Base-by-base conservation (phyloP, 2,797 vertebrate species). In the Siniperca obscura region DNA sequence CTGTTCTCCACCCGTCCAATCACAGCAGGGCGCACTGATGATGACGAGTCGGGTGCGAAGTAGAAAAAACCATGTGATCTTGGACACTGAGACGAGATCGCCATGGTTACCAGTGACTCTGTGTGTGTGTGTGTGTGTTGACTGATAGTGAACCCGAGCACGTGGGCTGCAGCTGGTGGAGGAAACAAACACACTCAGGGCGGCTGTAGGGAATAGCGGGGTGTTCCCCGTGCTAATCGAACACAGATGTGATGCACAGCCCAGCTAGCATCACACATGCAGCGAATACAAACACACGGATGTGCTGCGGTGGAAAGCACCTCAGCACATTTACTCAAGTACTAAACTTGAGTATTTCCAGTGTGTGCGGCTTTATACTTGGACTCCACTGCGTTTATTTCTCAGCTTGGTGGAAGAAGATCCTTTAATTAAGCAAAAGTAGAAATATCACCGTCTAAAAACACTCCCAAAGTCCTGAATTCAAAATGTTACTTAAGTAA, bases 151-250 rank as follows among this genome's bases (percentile, higher is more conserved):
- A 30, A 30, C 22, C 21, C 0, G 13, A 78, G 71, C 87, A 85
- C 80, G 74, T 83, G 82, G 27, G 40, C 60, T 82, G 27, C 83
- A 82, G 76, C 81, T 80, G 77, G 40, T 69, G 75, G 13, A 25
- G 36, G 34, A 72, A 65, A 61, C 75, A 61, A 46, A 30, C 64
- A 46, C 57, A 27, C 68, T 36, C n/a, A n/a, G 8, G 21, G 71
- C 0, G 4, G 78, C 81, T 1, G 1, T 7, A 14, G 82, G 87
- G 87, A 82, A 1, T 13, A 7, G 30, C 2, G 22, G 87, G 90
- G 86, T 85, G 86, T 90, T 91, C 55, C 81, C 91, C 8, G 21
- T 52, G 19, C 42, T 74, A 84, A 92, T 83, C 2, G 3, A 85
- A 74, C 48, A 44, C 89, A 91, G 86, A 80, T 92, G 89, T 76